Evolutionary conservation across 2,113 vertebrate species (phyloP), one percentile per base, ranked within the genome.

Genomic region (Jacana jacana): DNA sequence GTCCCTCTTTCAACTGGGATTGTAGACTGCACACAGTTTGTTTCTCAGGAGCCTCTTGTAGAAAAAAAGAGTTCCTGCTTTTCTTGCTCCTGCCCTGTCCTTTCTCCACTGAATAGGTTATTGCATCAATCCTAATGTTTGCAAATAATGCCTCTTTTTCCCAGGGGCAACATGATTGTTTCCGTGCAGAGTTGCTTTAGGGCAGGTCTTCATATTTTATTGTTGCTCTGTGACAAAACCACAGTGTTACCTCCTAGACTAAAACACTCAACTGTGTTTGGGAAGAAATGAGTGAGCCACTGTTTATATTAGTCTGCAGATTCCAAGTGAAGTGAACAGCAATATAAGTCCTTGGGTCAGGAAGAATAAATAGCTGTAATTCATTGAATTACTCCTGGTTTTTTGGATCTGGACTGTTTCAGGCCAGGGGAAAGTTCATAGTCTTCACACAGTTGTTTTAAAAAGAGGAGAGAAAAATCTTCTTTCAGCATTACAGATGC

Each of bases 311-410:
- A 57, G 54, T 89, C 84, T 94, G 64, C 77, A 93, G 68, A 89
- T 96, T 86, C 82, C 76, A 69, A 91, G 18, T 31, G 44, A 61
- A 89, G 54, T 28, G 61, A 88, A 66, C n/a, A n/a, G 78, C 64
- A 91, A 3, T 51, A 1, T 11, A 48, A 78, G 52, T 89, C 58
- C 33, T 87, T 10, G 24, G 31, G 69, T 92, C 88, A 61, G 40
- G 51, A 83, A 86, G 51, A 73, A 82, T 76, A 93, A 93, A 89
- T 66, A 93, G 40, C 49, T 81, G 46, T 86, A 91, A 96, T 95
- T 94, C 63, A 93, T 46, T 61, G 91, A 82, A 91, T 55, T 83
- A 86, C 57, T 92, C 49, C 37, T 81, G 31, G 0, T 58, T 86
- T 91, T 91, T 68, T 71, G 27, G 51, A 70, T 95, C 86, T 76